These are phyloP conservation scores for Gymnobelideus leadbeateri DNA, from an alignment of 2,113 vertebrate species.

Conservation along the genomic window DNA sequence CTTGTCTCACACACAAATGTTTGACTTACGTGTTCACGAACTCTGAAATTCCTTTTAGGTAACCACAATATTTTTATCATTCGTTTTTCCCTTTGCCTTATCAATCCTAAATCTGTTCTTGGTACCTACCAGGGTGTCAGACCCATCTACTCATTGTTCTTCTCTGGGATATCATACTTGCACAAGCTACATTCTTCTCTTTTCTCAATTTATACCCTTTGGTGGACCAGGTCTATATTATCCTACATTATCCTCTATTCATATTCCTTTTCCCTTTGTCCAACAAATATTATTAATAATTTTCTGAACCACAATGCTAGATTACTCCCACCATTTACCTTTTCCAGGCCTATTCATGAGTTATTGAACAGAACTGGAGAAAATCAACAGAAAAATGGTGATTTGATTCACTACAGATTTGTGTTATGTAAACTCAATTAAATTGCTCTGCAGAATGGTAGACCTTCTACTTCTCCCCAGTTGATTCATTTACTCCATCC, in stretches of 20 bases:
- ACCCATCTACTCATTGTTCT: neutral
- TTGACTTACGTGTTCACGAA: neutral
- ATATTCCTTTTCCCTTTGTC: neutral
- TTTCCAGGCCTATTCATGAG: neutral
- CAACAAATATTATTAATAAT: neutral
- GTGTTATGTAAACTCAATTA: neutral
- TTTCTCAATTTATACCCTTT: neutral
- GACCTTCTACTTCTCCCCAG: neutral
- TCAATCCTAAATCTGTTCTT: neutral
- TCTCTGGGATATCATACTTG: neutral
- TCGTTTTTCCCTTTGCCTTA: neutral
- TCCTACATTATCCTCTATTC: neutral
- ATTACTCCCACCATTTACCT: neutral
- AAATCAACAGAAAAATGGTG: neutral
- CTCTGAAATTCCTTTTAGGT: neutral
- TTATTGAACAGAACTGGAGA: neutral
- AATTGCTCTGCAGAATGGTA: neutral
- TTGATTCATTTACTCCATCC: neutral
- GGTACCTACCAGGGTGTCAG: neutral
- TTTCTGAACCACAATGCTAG: neutral
- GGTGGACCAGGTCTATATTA: neutral
- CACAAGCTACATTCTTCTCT: neutral
- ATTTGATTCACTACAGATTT: neutral
- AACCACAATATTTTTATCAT: neutral
- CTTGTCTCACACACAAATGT: neutral